Evolutionary conservation across 2,113 vertebrate genomes (phyloP), one percentile per base, ranked within the genome.

Genomic region (Myrmophylax atrothorax): DNA sequence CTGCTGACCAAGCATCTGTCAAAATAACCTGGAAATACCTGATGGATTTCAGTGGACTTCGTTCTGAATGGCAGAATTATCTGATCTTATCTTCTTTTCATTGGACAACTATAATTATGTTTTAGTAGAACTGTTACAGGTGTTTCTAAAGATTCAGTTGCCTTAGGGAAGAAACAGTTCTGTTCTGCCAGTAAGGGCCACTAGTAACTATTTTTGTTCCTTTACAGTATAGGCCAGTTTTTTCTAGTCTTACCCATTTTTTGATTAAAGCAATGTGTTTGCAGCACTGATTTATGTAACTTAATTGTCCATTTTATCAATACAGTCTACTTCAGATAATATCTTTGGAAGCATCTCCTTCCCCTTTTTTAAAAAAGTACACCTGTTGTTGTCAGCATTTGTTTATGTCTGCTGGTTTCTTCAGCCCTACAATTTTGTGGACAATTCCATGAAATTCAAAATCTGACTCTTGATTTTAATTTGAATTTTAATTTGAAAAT

Each of bases 401-500:
- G 89, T 90, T 59, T 9, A 62, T 83, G 55, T 38, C 38, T 62
- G 9, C 19, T 53, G 12, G 18, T 29, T 75, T 49, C 38, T 77
- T 49, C 37, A 46, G 59, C 83, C 31, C 55, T 91, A 40, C 64
- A 69, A 55, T 63, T 63, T 29, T 28, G 29, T 18, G 18, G 38
- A 42, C 10, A 60, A 50, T 82, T 16, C 74, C 53, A 40, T 44
- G 26, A 50, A 85, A 93, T 69, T 77, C 18, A 84, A 56, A 82
- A 81, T 81, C 29, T 79, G 64, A 75, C 60, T 91, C 73, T 96
- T 87, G 23, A 68, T 73, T 93, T 97, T 88, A 89, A 93, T 90
- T 94, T 94, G 94, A 46, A 76, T 62, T 70, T 83, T 94, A 88
- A 79, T 72, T 69, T 72, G 47, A 69, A 85, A 38, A 68, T 89